phyloP scores from a whole-genome alignment of 2,797 vertebrate genomes.

The Selene dorsalis region DNA sequence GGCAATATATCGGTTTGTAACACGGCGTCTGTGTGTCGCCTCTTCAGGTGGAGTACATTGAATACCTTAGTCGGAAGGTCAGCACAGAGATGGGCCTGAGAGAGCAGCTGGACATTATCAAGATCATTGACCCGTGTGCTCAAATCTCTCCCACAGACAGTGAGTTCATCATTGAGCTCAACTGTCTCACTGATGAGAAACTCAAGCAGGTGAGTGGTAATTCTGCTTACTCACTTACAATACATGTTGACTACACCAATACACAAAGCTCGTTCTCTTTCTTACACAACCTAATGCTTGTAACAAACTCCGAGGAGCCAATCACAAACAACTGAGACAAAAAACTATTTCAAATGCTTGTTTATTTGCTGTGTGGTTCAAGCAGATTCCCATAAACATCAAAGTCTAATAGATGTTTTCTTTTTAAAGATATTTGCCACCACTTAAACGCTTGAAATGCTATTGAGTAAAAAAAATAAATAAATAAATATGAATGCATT shows the following conservation, averaged over 20 bases:
- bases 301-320: neutral
- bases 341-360: neutral
- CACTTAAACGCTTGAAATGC: neutral
- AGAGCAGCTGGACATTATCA: constrained; percentile 99
- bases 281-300: neutral
- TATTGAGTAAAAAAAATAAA: too few relatives aligned
- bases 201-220: constrained; percentile 91
- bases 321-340: neutral
- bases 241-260: neutral
- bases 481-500: neutral
- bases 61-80: constrained; percentile 98
- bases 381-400: neutral
- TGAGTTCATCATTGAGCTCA: constrained; percentile 99
- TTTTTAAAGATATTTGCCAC: neutral
- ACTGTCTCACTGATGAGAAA: constrained; percentile 98
- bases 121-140: constrained; percentile 98
- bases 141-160: constrained; percentile 99
- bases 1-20: too few relatives aligned
- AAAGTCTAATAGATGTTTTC: neutral
- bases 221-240: neutral
- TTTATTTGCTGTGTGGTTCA: neutral
- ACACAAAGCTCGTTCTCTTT: neutral
- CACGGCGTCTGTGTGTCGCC: neutral
- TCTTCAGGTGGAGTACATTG: constrained; percentile 97
- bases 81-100: constrained; percentile 99